A percentile compares a stretch with the other conserved stretches of the same genome.
Conservation (phyloP, 64 coral and sea anemone genomes). For the Orbicella faveolata region DNA sequence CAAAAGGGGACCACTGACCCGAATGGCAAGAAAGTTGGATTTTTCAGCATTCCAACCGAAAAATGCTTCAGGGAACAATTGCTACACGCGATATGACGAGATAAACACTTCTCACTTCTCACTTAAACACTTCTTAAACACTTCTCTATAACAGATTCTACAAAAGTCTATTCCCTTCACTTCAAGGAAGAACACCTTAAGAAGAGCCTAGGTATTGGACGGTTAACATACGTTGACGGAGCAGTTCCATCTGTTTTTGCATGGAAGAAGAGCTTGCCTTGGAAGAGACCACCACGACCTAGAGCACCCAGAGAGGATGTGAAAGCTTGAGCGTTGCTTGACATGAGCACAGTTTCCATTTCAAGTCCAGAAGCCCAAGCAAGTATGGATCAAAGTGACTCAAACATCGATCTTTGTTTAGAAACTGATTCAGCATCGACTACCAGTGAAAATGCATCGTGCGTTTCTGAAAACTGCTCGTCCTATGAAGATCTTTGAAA, state of each 20-base stretch:
- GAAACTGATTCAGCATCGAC: background rate
- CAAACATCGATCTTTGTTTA: too few species aligned
- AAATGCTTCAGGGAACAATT: background rate
- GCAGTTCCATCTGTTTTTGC: constrained; percentile 28
- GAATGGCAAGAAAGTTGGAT: constrained; percentile 40
- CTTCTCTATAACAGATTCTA: constrained; percentile 27
- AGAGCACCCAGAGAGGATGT: background rate
- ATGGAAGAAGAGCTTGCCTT: constrained; percentile 33
- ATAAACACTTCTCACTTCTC: constrained; percentile 25
- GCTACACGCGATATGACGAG: too few species aligned
- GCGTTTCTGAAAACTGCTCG: background rate
- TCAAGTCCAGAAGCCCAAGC: too few species aligned
- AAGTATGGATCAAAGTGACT: too few species aligned
- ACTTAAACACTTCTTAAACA: too few species aligned
- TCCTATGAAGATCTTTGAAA: constrained; percentile 43
- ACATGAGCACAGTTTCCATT: background rate
- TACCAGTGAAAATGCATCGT: background rate
- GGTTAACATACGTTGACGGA: constrained; percentile 31
- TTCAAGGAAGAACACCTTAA: constrained; percentile 26
- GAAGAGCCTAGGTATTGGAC: constrained; percentile 35
- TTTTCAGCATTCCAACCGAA: background rate
- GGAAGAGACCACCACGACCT: constrained; percentile 21
- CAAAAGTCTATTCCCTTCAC: constrained; percentile 33
- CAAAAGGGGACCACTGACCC: constrained; percentile 33
- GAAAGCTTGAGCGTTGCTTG: background rate